Base-by-base conservation (phyloP, 1,140 invertebrate genomes). In the Camponotus vicinus region DNA sequence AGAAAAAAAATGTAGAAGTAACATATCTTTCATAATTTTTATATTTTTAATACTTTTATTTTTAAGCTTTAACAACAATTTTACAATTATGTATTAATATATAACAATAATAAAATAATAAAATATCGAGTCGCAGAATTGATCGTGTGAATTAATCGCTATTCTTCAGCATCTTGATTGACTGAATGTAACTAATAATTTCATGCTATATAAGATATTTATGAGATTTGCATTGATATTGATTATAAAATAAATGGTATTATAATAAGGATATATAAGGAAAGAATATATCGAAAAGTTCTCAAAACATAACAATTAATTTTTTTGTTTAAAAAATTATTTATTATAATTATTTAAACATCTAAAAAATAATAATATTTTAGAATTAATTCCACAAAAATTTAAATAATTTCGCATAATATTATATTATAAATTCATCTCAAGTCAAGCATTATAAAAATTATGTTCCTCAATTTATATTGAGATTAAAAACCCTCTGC, bases 181-280 rank as follows among this genome's bases (percentile, higher is more conserved):
- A 59, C 57, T 21, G 78, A 82, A 34, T 8, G 52, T n/a, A 13
- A 45, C 11, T 34, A 27, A 79, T 70, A 80, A 71, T 71, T 80
- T 59, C 52, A 71, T 11, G 37, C 52, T 45, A 59, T 66, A 45
- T 32, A 32, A 3, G 8, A 42, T 59, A n/a, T 34, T 42, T 59
- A 71, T 59, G 64, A 80, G 34, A 0, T 15, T 69, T n/a, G 45
- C 15, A 42, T 37, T 42, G 66, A 70, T 59, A 79, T 0, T 7
- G 9, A 79, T 67, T 52, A 0, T 52, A 63, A 7, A 42, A 37
- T 78, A 64, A 78, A 45, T 37, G 45, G 2, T n/a, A 21, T 11
- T n/a, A 21, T 11, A 7, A 49, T 3, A 7, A 32, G 27, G n/a
- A 45, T 9, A 27, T 27, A 27, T 27, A 27, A 27, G 27, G 27